Conservation (phyloP, 37 sponge, comb jelly and placozoan genomes). For the Eunapius fragilis region DNA sequence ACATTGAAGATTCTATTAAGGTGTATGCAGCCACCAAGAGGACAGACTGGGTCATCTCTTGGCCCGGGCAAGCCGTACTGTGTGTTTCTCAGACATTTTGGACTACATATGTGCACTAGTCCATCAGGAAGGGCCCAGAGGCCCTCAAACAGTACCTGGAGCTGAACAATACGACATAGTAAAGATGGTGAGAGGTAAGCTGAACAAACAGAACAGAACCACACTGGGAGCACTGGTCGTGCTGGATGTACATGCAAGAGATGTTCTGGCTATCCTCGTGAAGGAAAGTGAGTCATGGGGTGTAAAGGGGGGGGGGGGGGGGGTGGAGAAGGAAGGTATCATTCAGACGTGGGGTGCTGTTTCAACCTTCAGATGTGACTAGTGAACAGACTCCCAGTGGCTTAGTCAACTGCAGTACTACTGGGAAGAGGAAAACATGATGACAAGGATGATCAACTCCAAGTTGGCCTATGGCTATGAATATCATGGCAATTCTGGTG, state of each 20-base stretch:
- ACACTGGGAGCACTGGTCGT: slow-evolving; percentile 98
- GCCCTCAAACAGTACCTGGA: slow-evolving; percentile 87
- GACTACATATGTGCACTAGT: slow-evolving; percentile 85
- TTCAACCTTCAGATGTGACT: slow-evolving; percentile 75
- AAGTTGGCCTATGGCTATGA: slow-evolving; percentile 96
- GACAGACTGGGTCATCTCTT: slow-evolving; percentile 89
- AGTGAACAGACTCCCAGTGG: slow-evolving; percentile 98
- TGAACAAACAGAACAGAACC: slow-evolving; percentile 95
- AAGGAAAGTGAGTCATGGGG: slow-evolving; percentile 65
- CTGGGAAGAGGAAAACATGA: slow-evolving; percentile 95
- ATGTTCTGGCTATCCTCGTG: slow-evolving; percentile 93
- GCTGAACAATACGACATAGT: slow-evolving; percentile 90
- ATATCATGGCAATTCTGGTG: slow-evolving; percentile 94
- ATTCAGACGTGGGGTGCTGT: not conserved
- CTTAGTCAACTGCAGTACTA: slow-evolving; percentile 98
- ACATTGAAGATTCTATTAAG: slow-evolving; percentile 67
- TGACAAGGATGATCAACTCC: slow-evolving; percentile 97
- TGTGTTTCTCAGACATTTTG: slow-evolving; percentile 97
- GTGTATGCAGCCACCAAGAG: slow-evolving; percentile 73
- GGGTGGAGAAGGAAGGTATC: not conserved
- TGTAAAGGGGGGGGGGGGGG: not conserved
- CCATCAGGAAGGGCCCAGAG: slow-evolving; percentile 81
- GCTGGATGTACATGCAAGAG: slow-evolving; percentile 97
- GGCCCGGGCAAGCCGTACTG: slow-evolving; percentile 98
- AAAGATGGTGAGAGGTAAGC: slow-evolving; percentile 93